Percentiles rank a stretch among this genome's conserved stretches.
Evolutionary conservation across 2,797 vertebrate species (phyloP).

Genomic region (Nannoperca obscura): DNA sequence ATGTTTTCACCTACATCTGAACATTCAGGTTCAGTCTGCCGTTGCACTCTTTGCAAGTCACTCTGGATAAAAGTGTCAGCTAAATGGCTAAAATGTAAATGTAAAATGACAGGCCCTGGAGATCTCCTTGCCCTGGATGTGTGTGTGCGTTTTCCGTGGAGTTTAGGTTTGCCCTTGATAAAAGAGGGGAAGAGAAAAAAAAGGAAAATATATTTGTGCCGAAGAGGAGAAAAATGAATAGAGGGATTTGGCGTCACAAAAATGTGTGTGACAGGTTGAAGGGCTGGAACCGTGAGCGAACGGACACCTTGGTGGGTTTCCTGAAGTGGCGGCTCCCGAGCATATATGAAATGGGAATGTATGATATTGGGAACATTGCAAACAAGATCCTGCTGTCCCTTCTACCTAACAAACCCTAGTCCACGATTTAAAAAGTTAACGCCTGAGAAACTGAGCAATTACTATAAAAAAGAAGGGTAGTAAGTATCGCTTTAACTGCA

Average conservation of each 20-base stretch:
- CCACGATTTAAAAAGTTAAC: slow-evolving; percentile 1
- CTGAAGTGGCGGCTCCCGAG: slow-evolving; percentile 56
- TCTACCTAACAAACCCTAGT: background rate
- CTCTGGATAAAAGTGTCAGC: slow-evolving; percentile 69
- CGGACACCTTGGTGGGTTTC: slow-evolving; percentile 77
- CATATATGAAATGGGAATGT: slow-evolving; percentile 45
- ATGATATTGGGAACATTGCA: slow-evolving; percentile 36
- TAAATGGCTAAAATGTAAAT: slow-evolving; percentile 75
- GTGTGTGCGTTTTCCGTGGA: slow-evolving; percentile 55
- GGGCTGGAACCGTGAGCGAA: slow-evolving; percentile 71
- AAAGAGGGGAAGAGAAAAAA: slow-evolving; percentile 48
- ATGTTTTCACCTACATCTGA: slow-evolving; percentile 57
- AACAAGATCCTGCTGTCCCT: background rate
- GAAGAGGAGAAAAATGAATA: slow-evolving; percentile 76
- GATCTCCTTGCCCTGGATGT: slow-evolving; percentile 73
- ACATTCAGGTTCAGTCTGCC: slow-evolving; percentile 56
- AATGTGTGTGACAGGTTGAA: slow-evolving; percentile 82
- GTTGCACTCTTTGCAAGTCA: slow-evolving; percentile 63
- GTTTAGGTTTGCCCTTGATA: slow-evolving; percentile 80
- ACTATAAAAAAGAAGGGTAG: background rate
- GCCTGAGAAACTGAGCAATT: slow-evolving; percentile 5
- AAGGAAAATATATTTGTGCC: slow-evolving; percentile 70
- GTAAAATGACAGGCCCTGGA: slow-evolving; percentile 80
- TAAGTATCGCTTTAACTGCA: slow-evolving; percentile 7
- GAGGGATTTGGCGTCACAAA: slow-evolving; percentile 80